Conservation (phyloP, 2,797 vertebrate species). For the Darevskia mixta region DNA sequence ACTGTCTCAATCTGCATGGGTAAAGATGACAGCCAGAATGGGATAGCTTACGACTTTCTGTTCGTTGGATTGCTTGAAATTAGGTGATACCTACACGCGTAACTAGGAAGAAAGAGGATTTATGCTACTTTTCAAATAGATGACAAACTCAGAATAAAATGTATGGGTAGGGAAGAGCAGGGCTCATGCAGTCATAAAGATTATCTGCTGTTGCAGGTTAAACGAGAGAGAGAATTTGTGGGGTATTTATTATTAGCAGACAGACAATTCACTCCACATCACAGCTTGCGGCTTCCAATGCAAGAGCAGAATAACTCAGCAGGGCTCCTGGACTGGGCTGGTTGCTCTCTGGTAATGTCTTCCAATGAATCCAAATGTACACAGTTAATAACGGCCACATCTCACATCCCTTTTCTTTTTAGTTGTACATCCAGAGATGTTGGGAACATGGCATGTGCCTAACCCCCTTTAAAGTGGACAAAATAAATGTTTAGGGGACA, state of each 20-base stretch:
- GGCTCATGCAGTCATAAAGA: not conserved
- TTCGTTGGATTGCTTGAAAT: not conserved
- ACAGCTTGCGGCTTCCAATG: not conserved
- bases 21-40: not conserved
- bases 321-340: not conserved
- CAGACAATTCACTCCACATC: not conserved
- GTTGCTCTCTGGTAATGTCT: not conserved
- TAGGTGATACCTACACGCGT: not conserved
- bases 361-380: not conserved
- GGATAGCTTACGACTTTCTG: not conserved
- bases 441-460: not conserved
- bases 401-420: not conserved
- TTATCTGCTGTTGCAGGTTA: not conserved
- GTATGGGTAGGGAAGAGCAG: not conserved
- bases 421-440: too few species aligned
- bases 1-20: slow-evolving; percentile 2
- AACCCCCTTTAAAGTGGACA: too few species aligned
- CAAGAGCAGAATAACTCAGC: not conserved
- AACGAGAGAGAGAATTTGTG: slow-evolving; percentile 3
- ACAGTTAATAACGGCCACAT: not conserved
- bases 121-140: not conserved
- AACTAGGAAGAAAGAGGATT: not conserved
- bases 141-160: not conserved
- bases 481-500: not conserved
- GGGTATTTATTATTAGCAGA: not conserved